These are phyloP conservation scores for Heliconius aoede DNA, from an alignment of 2,888 invertebrate species.

Conservation along the genomic window DNA sequence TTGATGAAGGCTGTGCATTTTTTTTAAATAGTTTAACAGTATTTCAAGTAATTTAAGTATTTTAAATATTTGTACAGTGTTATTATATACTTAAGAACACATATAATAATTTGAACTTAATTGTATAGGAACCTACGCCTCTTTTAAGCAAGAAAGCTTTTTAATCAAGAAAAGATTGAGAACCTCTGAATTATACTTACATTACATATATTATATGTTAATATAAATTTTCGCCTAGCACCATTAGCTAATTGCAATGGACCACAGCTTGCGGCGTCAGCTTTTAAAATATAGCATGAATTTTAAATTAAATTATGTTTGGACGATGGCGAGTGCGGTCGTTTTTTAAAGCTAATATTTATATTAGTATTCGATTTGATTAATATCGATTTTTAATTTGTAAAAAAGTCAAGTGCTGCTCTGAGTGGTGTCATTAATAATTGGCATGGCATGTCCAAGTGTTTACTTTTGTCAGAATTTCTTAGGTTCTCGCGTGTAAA, in stretches of 20 bases:
- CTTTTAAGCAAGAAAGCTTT: too few relatives aligned
- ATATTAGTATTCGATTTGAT: slow-evolving; percentile 19
- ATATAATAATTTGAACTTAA: neutral
- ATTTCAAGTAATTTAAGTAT: neutral
- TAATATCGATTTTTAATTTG: neutral
- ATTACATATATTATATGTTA: neutral
- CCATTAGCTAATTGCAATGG: slow-evolving; percentile 64
- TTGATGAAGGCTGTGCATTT: slow-evolving; percentile 15
- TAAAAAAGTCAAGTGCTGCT: neutral
- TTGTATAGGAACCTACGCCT: too few relatives aligned
- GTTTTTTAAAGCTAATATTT: slow-evolving; percentile 20
- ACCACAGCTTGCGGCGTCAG: slow-evolving; percentile 46
- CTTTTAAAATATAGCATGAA: slow-evolving; percentile 33
- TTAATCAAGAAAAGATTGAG: too few relatives aligned
- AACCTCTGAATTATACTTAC: neutral
- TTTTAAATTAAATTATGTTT: slow-evolving; percentile 35
- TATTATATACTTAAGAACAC: neutral
- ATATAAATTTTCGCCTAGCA: slow-evolving; percentile 29
- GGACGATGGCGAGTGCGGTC: slow-evolving; percentile 24
- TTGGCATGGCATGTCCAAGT: neutral
- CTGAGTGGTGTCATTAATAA: neutral
- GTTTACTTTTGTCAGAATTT: too few relatives aligned
- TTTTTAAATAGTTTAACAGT: neutral
- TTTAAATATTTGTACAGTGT: neutral
- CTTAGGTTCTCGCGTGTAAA: too few relatives aligned